phyloP scores from a whole-genome alignment of 2,113 vertebrate genomes.

The Noturus placidus region DNA sequence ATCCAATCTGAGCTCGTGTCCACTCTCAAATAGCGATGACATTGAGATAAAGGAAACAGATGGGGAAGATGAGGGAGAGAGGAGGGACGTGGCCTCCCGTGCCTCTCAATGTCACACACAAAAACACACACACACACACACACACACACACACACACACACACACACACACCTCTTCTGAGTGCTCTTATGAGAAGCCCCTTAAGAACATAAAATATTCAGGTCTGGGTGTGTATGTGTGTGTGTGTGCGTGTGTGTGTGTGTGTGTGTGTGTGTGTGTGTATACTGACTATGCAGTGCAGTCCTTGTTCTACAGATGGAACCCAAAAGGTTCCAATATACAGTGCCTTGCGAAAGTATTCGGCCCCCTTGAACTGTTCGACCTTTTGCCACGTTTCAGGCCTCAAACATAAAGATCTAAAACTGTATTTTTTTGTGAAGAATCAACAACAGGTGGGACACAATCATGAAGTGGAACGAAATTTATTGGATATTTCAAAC shows the following conservation, averaged over 20 bases:
- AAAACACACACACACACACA: slow-evolving; percentile 27
- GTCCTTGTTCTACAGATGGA: background rate
- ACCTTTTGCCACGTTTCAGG: too few species aligned
- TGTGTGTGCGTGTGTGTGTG: slow-evolving; percentile 28
- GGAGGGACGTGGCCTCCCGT: background rate
- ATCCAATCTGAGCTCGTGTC: background rate
- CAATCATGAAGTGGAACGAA: too few species aligned
- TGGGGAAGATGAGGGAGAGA: background rate
- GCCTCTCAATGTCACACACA: background rate
- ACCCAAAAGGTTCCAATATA: background rate
- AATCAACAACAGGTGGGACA: too few species aligned
- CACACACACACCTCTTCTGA: slow-evolving; percentile 21
- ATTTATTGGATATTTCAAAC: too few species aligned
- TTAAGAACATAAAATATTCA: slow-evolving; percentile 66
- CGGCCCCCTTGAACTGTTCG: too few species aligned
- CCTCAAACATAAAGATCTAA: too few species aligned
- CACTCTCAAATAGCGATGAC: background rate
- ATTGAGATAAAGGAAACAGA: background rate
- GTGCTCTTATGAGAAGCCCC: slow-evolving; percentile 32
- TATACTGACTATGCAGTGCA: background rate
- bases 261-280: slow-evolving; percentile 28
- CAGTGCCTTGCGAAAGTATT: too few species aligned
- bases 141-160: slow-evolving; percentile 32
- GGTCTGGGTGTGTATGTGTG: slow-evolving; percentile 22
- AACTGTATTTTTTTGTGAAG: too few species aligned